Evolutionary conservation across 1,140 invertebrate species (phyloP).

Genomic region (Sarcophaga peregrina): DNA sequence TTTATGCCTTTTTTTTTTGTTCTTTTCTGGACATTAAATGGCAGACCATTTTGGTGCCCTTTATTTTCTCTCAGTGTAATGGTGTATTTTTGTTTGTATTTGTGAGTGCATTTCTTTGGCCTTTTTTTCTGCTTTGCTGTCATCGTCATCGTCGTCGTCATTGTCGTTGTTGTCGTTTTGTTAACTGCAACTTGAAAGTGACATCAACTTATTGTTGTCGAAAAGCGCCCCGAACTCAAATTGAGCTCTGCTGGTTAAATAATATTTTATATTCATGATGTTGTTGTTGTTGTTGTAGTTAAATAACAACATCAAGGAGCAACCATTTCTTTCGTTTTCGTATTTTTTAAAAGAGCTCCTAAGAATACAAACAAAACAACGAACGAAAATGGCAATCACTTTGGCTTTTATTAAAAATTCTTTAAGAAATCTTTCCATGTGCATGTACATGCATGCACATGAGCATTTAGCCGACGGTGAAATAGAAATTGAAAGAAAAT

Average conservation of each 20-base stretch:
- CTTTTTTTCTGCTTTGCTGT: background rate
- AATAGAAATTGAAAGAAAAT: too few relatives aligned
- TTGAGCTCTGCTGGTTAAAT: constrained; percentile 37
- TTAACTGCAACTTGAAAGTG: constrained; percentile 35
- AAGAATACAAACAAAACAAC: background rate
- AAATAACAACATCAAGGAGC: background rate
- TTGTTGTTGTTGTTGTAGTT: constrained; percentile 20
- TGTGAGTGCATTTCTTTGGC: background rate
- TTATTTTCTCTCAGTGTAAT: background rate
- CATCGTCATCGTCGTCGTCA: too few relatives aligned
- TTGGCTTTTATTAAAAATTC: background rate
- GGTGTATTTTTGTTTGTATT: background rate
- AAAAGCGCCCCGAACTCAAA: constrained; percentile 32
- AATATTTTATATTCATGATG: constrained; percentile 39
- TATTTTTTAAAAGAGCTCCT: too few relatives aligned
- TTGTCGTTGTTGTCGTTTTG: background rate
- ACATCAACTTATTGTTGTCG: constrained; percentile 7
- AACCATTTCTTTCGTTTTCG: background rate
- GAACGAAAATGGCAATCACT: background rate
- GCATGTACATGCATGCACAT: too few relatives aligned
- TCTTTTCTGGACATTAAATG: constrained; percentile 1
- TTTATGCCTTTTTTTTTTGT: background rate
- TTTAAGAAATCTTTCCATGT: too few relatives aligned
- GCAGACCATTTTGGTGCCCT: background rate
- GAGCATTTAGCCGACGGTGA: too few relatives aligned